phyloP scores from a whole-genome alignment of 2,888 invertebrate species.

The Caenorhabditis sp. region DNA sequence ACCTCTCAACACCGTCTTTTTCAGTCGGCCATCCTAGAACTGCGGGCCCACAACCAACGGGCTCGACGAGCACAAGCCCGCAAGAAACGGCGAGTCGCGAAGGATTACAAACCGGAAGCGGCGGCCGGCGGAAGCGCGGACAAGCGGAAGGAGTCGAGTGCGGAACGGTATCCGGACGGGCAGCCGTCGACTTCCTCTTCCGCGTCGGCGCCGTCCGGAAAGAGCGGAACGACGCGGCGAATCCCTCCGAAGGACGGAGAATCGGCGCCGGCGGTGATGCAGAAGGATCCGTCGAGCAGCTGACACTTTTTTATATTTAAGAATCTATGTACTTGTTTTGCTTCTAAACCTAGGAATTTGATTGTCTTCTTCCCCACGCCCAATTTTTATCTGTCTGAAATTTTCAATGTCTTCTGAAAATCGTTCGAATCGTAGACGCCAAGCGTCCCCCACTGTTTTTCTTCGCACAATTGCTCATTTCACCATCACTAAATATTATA shows the following conservation, averaged over 20 bases:
- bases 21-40: slow-evolving; percentile 47
- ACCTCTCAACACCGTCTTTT: too few species aligned
- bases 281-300: slow-evolving; percentile 29
- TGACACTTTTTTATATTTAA: background rate
- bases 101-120: slow-evolving; percentile 16
- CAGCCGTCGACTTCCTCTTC: slow-evolving; percentile 36
- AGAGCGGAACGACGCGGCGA: background rate
- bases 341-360: slow-evolving; percentile 6
- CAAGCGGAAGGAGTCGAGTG: slow-evolving; percentile 37
- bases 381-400: background rate
- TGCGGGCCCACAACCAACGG: slow-evolving; percentile 37
- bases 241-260: slow-evolving; percentile 46
- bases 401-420: slow-evolving; percentile 17
- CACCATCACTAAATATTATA: too few species aligned
- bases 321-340: background rate
- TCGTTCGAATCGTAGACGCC: slow-evolving; percentile 19
- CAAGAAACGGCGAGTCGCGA: slow-evolving; percentile 36
- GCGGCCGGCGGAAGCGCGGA: background rate
- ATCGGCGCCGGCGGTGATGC: slow-evolving; percentile 42
- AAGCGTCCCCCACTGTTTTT: slow-evolving; percentile 16
- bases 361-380: background rate
- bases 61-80: slow-evolving; percentile 32
- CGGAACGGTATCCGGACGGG: slow-evolving; percentile 25
- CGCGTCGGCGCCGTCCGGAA: background rate
- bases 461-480: background rate